Percentiles rank a stretch among this genome's conserved stretches.
These are phyloP conservation scores for Platichthys stellatus DNA, from an alignment of 2,113 vertebrate species.

Conservation along the genomic window DNA sequence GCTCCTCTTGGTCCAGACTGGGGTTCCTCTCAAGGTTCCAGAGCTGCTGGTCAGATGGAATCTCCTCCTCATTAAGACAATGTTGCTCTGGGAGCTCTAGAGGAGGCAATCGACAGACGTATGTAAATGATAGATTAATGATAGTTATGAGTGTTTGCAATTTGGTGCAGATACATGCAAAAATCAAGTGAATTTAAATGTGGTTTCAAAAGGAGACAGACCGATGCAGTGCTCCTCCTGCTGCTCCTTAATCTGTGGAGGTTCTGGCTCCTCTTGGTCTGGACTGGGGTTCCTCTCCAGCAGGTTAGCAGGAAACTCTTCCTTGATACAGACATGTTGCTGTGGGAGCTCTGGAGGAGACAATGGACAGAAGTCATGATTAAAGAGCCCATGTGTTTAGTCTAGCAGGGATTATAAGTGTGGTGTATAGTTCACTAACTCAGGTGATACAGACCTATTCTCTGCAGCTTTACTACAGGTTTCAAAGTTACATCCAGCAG, in stretches of 20 bases:
- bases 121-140: too few species aligned
- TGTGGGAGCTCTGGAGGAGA: background rate
- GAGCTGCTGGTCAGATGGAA: background rate
- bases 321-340: background rate
- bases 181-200: too few species aligned
- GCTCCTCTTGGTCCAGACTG: background rate
- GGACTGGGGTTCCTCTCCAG: background rate
- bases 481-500: too few species aligned
- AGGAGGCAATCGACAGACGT: too few species aligned
- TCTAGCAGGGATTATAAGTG: background rate
- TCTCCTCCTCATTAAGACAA: background rate
- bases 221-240: background rate
- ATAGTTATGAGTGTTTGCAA: too few species aligned
- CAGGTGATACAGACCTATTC: constrained; percentile 10
- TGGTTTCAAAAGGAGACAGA: too few species aligned
- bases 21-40: background rate
- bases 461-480: too few species aligned
- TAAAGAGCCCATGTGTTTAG: background rate
- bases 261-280: background rate
- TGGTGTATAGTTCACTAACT: background rate
- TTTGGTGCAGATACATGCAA: too few species aligned
- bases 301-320: background rate
- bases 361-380: background rate
- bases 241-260: background rate
- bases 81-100: background rate